These are phyloP conservation scores for Ectemnius cavifrons DNA, from an alignment of 2,888 invertebrate species.

Conservation along the genomic window DNA sequence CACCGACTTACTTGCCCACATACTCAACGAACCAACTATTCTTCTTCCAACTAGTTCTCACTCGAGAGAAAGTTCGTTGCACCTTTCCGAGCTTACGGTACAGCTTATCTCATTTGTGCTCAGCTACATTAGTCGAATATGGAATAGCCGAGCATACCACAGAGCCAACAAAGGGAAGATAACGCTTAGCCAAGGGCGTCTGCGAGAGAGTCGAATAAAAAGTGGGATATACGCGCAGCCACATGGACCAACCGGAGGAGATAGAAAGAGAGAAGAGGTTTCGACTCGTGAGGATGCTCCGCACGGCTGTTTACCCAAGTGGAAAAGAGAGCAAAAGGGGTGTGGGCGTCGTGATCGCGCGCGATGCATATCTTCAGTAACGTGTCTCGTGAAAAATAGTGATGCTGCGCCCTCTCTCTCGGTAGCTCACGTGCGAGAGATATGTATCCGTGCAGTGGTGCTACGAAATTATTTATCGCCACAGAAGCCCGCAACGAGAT, in stretches of 20 bases:
- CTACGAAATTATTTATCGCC: conserved; percentile 48
- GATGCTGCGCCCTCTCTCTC: too few relatives aligned
- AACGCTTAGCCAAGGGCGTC: background rate
- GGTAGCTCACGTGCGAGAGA: too few relatives aligned
- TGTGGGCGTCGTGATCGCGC: conserved; percentile 8
- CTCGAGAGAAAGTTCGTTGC: too few relatives aligned
- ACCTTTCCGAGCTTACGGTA: too few relatives aligned
- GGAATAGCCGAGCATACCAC: too few relatives aligned
- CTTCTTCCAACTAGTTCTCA: too few relatives aligned
- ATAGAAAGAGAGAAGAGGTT: background rate
- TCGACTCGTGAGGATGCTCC: conserved; percentile 15
- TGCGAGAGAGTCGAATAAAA: background rate
- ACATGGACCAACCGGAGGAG: background rate
- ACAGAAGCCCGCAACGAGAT: conserved; percentile 21
- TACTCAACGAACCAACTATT: too few relatives aligned
- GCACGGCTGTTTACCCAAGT: conserved; percentile 32
- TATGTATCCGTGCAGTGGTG: conserved; percentile 12
- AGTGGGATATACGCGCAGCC: background rate
- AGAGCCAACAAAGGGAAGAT: background rate
- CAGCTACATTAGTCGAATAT: too few relatives aligned
- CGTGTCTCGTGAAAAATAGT: conserved; percentile 39
- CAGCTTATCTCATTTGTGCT: too few relatives aligned
- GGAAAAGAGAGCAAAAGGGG: conserved; percentile 48
- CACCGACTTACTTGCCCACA: too few relatives aligned
- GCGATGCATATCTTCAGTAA: conserved; percentile 45